Percentiles rank a stretch among this genome's conserved stretches.
These are phyloP conservation scores for Ptychoptera contaminata DNA, from an alignment of 2,888 invertebrate species.

Conservation along the genomic window DNA sequence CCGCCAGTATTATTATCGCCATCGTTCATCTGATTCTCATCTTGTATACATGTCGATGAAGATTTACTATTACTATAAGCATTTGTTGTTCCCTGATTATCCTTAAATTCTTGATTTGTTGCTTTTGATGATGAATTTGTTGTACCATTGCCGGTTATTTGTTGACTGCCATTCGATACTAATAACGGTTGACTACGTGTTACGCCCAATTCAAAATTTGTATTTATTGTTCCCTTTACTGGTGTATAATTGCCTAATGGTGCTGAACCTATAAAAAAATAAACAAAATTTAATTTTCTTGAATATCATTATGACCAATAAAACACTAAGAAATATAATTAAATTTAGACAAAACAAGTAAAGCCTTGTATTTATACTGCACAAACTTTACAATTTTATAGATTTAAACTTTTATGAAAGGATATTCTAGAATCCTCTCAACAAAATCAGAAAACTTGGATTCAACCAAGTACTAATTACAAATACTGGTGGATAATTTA, in stretches of 20 bases:
- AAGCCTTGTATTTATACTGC: too few species aligned
- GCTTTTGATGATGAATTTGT: slow-evolving; percentile 1
- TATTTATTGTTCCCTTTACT: slow-evolving; percentile 49
- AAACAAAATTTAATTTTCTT: too few species aligned
- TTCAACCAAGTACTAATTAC: too few species aligned
- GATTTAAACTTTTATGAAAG: too few species aligned
- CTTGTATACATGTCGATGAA: slow-evolving; percentile 9
- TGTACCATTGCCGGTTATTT: not conserved
- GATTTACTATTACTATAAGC: slow-evolving; percentile 15
- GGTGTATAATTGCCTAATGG: slow-evolving; percentile 73
- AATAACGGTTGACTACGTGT: slow-evolving; percentile 38
- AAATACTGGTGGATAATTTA: too few species aligned
- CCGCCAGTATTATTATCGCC: slow-evolving; percentile 1
- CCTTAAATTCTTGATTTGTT: not conserved
- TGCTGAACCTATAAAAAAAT: slow-evolving; percentile 34
- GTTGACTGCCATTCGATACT: slow-evolving; percentile 3
- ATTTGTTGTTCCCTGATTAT: slow-evolving; percentile 13
- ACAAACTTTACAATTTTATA: too few species aligned
- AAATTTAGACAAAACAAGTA: too few species aligned
- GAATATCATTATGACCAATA: too few species aligned
- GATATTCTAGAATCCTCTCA: too few species aligned
- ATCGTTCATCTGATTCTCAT: slow-evolving; percentile 3
- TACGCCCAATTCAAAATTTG: slow-evolving; percentile 63
- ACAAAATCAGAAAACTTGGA: too few species aligned
- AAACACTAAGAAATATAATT: too few species aligned